phyloP scores from a whole-genome alignment of 2,888 invertebrate species.

The Philereme transversata region DNA sequence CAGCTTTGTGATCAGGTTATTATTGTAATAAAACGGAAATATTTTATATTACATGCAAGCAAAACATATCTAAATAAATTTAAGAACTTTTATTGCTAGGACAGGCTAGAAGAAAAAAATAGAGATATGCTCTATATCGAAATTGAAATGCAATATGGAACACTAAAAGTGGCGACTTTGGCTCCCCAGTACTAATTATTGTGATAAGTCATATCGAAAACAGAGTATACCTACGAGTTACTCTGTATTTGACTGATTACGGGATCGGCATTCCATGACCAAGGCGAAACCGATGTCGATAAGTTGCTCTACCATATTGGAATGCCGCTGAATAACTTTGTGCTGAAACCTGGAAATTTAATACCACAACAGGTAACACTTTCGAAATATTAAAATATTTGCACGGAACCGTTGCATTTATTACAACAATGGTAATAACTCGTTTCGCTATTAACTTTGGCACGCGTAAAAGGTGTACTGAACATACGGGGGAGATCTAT shows the following conservation, averaged over 20 bases:
- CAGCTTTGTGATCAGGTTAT: no score
- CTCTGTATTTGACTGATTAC: slow-evolving; percentile 27
- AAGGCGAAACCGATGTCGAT: slow-evolving; percentile 27
- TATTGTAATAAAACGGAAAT: no score
- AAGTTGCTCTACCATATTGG: slow-evolving; percentile 29
- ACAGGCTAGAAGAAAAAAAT: no score
- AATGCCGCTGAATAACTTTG: slow-evolving; percentile 39
- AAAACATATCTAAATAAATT: no score
- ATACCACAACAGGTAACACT: slow-evolving; percentile 39
- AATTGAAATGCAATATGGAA: no score
- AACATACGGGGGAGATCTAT: slow-evolving; percentile 56
- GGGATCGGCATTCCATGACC: slow-evolving; percentile 30
- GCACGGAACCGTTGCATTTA: slow-evolving; percentile 33
- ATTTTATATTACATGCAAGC: no score
- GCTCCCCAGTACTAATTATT: neutral
- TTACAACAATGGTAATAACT: slow-evolving; percentile 30
- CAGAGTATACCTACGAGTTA: slow-evolving; percentile 5
- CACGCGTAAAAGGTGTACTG: slow-evolving; percentile 67
- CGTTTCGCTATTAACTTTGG: slow-evolving; percentile 43
- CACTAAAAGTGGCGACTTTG: no score
- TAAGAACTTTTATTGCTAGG: no score
- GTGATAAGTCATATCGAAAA: slow-evolving; percentile 7
- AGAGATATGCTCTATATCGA: no score
- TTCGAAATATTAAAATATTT: slow-evolving; percentile 38
- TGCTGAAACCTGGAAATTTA: slow-evolving; percentile 37